These are phyloP conservation scores for Ophion ventricosus DNA, from an alignment of 2,888 invertebrate species.

Conservation along the genomic window DNA sequence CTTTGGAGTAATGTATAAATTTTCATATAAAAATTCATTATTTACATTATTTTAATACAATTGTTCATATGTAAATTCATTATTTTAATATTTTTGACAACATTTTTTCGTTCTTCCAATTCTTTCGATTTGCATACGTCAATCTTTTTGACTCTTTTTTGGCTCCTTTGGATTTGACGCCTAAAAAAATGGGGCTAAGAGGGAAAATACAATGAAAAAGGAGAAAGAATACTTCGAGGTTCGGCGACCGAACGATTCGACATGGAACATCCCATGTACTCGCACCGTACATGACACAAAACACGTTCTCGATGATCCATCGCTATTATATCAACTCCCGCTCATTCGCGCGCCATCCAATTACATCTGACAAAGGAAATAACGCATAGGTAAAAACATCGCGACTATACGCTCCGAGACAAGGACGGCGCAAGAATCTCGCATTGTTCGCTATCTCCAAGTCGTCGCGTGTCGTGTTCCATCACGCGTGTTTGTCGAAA, in stretches of 20 bases:
- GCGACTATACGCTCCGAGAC: background rate
- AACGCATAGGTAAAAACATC: constrained; percentile 36
- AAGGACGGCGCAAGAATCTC: constrained; percentile 27
- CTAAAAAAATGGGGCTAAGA: background rate
- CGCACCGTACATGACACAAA: constrained; percentile 5
- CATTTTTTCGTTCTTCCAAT: background rate
- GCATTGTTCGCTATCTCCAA: constrained; percentile 12
- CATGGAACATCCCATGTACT: constrained; percentile 1
- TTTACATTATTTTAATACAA: background rate
- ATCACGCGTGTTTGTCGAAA: constrained; percentile 17
- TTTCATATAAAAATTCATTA: too few relatives aligned
- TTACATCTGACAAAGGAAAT: constrained; percentile 52
- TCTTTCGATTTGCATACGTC: background rate
- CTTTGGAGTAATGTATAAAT: too few relatives aligned
- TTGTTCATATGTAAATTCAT: background rate
- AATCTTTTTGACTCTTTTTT: background rate
- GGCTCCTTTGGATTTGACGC: background rate
- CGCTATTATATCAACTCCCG: constrained; percentile 34
- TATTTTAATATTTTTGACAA: background rate
- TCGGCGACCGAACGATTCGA: background rate
- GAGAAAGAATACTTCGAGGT: background rate
- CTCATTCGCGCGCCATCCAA: constrained; percentile 50
- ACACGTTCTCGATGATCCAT: constrained; percentile 47
- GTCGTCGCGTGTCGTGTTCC: constrained; percentile 5
- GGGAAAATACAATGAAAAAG: background rate